phyloP scores from a whole-genome alignment of 2,797 vertebrate species.

The Anguilla anguilla region DNA sequence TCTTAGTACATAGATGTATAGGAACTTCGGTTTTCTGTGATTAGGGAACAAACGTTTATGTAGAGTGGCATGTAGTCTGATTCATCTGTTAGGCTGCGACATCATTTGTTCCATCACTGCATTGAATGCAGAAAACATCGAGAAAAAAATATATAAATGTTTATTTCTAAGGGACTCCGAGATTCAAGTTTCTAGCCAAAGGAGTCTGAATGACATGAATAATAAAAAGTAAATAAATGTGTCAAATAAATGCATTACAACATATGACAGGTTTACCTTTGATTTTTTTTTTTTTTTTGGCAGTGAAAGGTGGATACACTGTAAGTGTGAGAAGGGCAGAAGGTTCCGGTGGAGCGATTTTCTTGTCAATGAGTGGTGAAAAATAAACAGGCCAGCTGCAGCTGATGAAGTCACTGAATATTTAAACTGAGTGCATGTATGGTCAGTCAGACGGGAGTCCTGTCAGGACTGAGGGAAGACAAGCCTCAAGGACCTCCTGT shows the following conservation, averaged over 20 bases:
- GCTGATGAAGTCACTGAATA: constrained; percentile 50
- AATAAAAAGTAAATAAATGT: background rate
- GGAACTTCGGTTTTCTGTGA: background rate
- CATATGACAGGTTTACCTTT: background rate
- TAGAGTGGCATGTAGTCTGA: background rate
- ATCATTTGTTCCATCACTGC: background rate
- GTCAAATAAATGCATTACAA: background rate
- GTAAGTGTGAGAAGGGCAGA: constrained; percentile 7
- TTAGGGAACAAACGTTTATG: background rate
- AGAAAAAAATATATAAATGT: background rate
- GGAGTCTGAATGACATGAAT: background rate
- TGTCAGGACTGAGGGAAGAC: constrained; percentile 59
- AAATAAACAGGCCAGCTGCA: constrained; percentile 65
- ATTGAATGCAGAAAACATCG: background rate
- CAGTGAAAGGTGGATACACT: background rate
- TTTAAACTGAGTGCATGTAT: constrained; percentile 50
- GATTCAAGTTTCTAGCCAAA: background rate
- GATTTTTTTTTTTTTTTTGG: background rate
- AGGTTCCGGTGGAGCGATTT: background rate
- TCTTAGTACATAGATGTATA: background rate
- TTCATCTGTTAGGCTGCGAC: background rate
- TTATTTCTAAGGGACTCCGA: background rate
- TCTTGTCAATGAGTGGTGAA: constrained; percentile 32
- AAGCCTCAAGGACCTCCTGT: constrained; percentile 57
- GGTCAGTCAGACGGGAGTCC: constrained; percentile 49